Evolutionary conservation across 2,113 vertebrate species (phyloP).

Genomic region (Petrocephalus zakoni): DNA sequence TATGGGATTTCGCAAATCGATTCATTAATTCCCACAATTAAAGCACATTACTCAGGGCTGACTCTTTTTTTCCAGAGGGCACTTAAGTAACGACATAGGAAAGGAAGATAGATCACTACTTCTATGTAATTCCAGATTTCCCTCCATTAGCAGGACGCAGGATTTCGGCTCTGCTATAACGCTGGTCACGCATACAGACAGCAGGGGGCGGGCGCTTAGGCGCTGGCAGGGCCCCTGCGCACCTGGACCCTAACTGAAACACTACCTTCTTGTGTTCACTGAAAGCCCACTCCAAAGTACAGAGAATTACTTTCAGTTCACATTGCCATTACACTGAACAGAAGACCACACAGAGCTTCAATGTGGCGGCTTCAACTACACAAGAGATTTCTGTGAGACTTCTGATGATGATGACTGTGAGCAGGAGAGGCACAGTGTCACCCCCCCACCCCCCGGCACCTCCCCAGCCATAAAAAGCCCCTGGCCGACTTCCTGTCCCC

Average conservation of each 20-base stretch:
- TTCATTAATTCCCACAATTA: conserved; percentile 6
- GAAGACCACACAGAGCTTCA: neutral
- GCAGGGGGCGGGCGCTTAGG: neutral
- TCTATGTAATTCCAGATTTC: neutral
- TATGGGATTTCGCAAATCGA: neutral
- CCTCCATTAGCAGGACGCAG: neutral
- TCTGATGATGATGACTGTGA: neutral
- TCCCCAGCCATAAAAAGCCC: neutral
- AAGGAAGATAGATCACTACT: neutral
- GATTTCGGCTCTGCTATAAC: neutral
- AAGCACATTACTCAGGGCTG: neutral
- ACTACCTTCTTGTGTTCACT: neutral
- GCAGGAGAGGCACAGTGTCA: neutral
- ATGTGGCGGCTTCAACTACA: neutral
- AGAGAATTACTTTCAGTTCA: neutral
- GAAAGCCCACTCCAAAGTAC: neutral
- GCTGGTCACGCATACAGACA: neutral
- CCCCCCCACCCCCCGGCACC: no score
- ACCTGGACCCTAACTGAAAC: neutral
- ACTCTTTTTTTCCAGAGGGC: neutral
- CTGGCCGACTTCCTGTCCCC: neutral
- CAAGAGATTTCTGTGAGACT: no score
- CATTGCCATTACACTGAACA: neutral
- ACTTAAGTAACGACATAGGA: neutral
- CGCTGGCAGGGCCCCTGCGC: neutral